Conservation (phyloP, 1,140 invertebrate genomes). For the Drosophila eugracilis region DNA sequence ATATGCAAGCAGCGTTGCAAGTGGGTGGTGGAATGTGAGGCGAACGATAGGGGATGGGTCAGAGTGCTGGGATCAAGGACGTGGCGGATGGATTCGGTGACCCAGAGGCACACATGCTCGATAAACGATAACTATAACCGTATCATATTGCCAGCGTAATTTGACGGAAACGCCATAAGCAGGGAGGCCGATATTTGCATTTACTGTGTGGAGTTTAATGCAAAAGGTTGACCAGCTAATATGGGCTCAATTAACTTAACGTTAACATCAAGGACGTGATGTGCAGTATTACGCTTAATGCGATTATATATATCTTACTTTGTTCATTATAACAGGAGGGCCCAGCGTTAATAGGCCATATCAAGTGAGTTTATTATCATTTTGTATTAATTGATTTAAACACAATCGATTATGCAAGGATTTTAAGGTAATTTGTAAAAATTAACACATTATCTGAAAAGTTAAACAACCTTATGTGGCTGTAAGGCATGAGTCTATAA, state of each 20-base stretch:
- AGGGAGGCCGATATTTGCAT: slow-evolving; percentile 31
- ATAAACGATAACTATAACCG: slow-evolving; percentile 24
- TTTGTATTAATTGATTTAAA: slow-evolving; percentile 14
- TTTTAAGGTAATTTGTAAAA: not conserved
- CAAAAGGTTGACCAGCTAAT: slow-evolving; percentile 12
- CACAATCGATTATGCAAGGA: slow-evolving; percentile 4
- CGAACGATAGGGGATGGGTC: not conserved
- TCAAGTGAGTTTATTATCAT: not conserved
- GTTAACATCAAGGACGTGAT: slow-evolving; percentile 37
- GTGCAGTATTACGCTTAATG: slow-evolving; percentile 26
- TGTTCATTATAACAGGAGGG: slow-evolving; percentile 1
- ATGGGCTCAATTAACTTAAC: slow-evolving; percentile 38
- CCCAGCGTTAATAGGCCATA: slow-evolving; percentile 4
- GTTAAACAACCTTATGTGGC: too few relatives aligned
- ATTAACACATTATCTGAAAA: too few relatives aligned
- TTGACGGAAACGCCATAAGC: slow-evolving; percentile 19
- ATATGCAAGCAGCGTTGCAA: slow-evolving; percentile 56
- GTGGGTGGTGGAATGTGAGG: not conserved
- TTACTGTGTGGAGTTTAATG: slow-evolving; percentile 8
- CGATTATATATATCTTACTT: slow-evolving; percentile 37
- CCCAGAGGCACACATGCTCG: slow-evolving; percentile 24
- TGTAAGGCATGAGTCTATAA: too few relatives aligned
- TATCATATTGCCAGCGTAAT: slow-evolving; percentile 21
- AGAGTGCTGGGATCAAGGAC: slow-evolving; percentile 11
- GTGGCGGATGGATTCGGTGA: slow-evolving; percentile 32